Conservation (phyloP, 2,113 vertebrate species). For the Colaptes auratus region DNA sequence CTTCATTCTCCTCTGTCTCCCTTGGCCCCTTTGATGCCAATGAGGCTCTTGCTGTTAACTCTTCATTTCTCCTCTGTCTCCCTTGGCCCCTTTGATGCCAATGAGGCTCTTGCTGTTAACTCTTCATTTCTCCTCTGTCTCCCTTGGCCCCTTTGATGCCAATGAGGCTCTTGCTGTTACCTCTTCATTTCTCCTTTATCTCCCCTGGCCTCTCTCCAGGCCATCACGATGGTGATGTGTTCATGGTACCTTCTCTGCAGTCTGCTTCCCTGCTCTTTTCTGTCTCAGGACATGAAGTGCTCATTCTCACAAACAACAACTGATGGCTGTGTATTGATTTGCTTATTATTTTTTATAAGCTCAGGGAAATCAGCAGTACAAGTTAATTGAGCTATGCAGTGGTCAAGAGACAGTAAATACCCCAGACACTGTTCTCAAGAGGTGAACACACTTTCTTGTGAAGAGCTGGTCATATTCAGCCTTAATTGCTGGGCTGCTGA, state of each 20-base stretch:
- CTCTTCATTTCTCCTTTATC: neutral
- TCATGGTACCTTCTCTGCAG: neutral
- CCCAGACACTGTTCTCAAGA: neutral
- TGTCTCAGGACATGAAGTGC: neutral
- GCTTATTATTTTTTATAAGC: neutral
- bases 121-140: neutral
- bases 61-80: neutral
- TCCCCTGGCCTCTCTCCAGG: neutral
- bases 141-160: neutral
- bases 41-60: neutral
- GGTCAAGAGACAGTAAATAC: neutral
- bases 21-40: neutral
- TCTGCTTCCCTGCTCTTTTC: neutral
- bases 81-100: neutral
- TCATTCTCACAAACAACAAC: neutral
- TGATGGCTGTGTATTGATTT: neutral
- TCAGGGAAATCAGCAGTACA: neutral
- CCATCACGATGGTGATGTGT: no score
- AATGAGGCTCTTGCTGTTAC: neutral
- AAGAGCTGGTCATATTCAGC: neutral
- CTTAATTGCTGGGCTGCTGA: neutral
- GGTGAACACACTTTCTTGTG: neutral
- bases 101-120: neutral
- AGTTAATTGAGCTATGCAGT: neutral
- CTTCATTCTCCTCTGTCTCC: neutral